Evolutionary conservation across 2,888 invertebrate genomes (phyloP).

Genomic region (Byasa hedistus): DNA sequence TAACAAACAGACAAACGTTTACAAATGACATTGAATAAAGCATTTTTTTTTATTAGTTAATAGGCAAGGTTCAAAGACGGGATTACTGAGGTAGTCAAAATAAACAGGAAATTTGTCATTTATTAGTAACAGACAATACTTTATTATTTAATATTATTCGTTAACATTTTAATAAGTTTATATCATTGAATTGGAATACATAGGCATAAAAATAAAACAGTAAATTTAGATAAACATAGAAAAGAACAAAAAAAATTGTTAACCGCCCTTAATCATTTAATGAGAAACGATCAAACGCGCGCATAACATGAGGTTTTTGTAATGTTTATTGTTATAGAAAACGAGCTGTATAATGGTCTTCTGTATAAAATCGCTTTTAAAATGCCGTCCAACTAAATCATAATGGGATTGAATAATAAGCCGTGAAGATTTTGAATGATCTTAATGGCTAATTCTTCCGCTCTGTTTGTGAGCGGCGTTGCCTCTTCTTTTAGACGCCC

Average conservation of each 20-base stretch:
- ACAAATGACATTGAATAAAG: neutral
- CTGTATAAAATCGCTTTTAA: constrained; percentile 68
- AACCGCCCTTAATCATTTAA: constrained; percentile 62
- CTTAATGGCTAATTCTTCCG: constrained; percentile 69
- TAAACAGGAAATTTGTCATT: neutral
- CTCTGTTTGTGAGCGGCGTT: constrained; percentile 55
- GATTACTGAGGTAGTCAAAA: neutral
- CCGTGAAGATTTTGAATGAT: constrained; percentile 74
- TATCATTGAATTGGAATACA: neutral
- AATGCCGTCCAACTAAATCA: constrained; percentile 68
- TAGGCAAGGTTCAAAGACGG: neutral
- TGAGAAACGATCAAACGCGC: constrained; percentile 61
- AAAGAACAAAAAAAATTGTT: constrained; percentile 40
- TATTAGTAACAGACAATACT: neutral
- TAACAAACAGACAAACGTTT: neutral
- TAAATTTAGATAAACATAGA: constrained; percentile 10
- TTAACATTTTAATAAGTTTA: neutral
- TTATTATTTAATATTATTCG: neutral
- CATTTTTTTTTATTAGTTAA: neutral
- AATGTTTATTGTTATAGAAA: constrained; percentile 71
- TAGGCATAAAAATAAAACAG: neutral
- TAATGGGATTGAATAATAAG: constrained; percentile 76
- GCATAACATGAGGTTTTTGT: constrained; percentile 55
- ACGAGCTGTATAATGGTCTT: constrained; percentile 70
- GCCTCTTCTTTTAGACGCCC: constrained; percentile 58